These are phyloP conservation scores for Gambelia wislizenii DNA, from an alignment of 2,797 vertebrate genomes.

Conservation along the genomic window DNA sequence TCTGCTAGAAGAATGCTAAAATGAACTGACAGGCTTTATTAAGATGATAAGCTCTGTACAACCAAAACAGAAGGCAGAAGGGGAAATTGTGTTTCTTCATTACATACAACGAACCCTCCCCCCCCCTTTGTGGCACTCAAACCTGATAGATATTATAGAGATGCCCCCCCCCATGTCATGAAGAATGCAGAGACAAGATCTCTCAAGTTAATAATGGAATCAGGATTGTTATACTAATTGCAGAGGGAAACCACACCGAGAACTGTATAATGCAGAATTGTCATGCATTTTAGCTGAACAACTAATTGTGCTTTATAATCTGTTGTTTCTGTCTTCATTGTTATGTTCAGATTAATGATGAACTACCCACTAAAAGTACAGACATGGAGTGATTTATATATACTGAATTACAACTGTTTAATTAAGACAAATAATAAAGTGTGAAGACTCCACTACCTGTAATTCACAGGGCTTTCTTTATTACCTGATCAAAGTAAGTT, in stretches of 20 bases:
- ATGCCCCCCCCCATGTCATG: conserved; percentile 28
- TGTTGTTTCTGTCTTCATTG: conserved; percentile 66
- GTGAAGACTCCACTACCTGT: neutral
- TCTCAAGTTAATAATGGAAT: conserved; percentile 51
- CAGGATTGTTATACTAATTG: conserved; percentile 53
- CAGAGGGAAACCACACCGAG: conserved; percentile 7
- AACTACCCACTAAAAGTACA: conserved; percentile 20
- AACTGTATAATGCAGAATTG: conserved; percentile 51
- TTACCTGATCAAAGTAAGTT: neutral
- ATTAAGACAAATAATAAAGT: neutral
- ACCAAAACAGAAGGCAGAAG: conserved; percentile 39
- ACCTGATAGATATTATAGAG: conserved; percentile 42
- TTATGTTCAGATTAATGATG: conserved; percentile 64
- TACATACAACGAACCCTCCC: conserved; percentile 33
- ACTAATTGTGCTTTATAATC: conserved; percentile 62
- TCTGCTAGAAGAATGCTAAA: conserved; percentile 48
- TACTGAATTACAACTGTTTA: conserved; percentile 32
- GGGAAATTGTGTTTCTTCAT: conserved; percentile 27
- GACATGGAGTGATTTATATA: conserved; percentile 41
- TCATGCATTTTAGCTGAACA: conserved; percentile 51
- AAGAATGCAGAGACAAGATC: conserved; percentile 46
- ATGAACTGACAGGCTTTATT: conserved; percentile 43
- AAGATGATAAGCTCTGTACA: conserved; percentile 41
- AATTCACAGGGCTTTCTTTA: conserved; percentile 6
- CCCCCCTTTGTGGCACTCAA: conserved; percentile 40